Percentiles rank a stretch among this genome's conserved stretches.
Conservation (phyloP, 2,113 vertebrate species). For the Gopherus flavomarginatus region DNA sequence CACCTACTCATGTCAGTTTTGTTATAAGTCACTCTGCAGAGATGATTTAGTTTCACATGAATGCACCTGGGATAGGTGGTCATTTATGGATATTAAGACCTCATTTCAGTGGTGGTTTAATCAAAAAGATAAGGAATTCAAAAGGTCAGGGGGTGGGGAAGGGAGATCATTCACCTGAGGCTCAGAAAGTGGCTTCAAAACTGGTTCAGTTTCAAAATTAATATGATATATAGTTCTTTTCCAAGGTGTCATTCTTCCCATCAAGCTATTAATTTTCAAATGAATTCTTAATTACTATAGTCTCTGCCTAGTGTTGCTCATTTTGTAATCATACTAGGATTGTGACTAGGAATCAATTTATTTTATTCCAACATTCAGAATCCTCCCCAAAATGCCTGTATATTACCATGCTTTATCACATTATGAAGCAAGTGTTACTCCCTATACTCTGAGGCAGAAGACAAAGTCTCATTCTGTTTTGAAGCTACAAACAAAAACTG, state of each 20-base stretch:
- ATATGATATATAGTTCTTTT: slow-evolving; percentile 15
- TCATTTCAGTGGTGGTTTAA: slow-evolving; percentile 41
- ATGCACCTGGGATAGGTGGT: slow-evolving; percentile 17
- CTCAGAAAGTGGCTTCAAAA: not conserved
- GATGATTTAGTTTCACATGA: slow-evolving; percentile 45
- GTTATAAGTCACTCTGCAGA: slow-evolving; percentile 33
- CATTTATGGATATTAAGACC: not conserved
- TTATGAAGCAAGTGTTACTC: not conserved
- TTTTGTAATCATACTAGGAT: not conserved
- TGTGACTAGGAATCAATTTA: not conserved
- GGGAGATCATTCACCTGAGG: not conserved
- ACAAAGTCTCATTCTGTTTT: not conserved
- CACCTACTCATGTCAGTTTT: slow-evolving; percentile 35
- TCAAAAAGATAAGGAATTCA: slow-evolving; percentile 30
- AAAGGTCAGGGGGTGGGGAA: not conserved
- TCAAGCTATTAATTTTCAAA: not conserved
- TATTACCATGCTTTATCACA: not conserved
- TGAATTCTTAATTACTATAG: not conserved
- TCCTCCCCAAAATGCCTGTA: not conserved
- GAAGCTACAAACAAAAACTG: not conserved
- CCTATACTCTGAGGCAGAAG: not conserved
- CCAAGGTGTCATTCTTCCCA: slow-evolving; percentile 18
- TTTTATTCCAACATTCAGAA: not conserved
- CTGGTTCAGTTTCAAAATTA: not conserved
- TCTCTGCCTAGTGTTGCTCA: not conserved